Conservation (phyloP, 2,797 vertebrate genomes). For the Eulemur rubriventer region DNA sequence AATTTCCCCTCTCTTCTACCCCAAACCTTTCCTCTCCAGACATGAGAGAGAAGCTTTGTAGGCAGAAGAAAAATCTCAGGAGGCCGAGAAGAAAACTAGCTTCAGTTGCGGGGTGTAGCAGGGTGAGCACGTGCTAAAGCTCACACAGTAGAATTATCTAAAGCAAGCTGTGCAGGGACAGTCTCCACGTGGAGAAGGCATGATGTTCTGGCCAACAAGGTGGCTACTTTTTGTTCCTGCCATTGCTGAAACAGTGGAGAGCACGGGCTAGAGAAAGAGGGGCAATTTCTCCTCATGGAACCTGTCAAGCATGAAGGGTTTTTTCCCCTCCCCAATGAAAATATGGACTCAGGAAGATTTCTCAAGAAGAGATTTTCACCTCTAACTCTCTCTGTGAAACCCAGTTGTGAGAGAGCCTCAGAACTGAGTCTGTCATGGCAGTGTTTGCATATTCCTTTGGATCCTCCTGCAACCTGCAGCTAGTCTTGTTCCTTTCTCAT, state of each 20-base stretch:
- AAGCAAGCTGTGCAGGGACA: not conserved
- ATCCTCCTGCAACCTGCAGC: not conserved
- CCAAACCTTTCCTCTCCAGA: not conserved
- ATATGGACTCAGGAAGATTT: not conserved
- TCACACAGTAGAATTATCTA: not conserved
- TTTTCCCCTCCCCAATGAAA: not conserved
- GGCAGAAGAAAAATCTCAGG: not conserved
- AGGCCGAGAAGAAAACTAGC: not conserved
- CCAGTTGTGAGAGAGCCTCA: not conserved
- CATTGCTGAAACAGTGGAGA: not conserved
- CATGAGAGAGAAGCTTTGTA: not conserved
- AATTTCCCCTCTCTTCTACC: not conserved
- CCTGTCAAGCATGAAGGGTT: not conserved
- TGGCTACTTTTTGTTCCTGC: not conserved
- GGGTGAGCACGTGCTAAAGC: not conserved
- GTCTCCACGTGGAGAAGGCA: not conserved
- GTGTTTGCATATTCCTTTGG: not conserved
- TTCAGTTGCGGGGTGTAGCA: not conserved
- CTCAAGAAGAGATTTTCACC: not conserved
- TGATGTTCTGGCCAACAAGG: not conserved
- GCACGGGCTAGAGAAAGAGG: not conserved
- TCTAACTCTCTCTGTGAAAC: not conserved
- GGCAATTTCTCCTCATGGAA: not conserved
- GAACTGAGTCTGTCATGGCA: not conserved
- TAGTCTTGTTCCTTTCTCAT: not conserved